Evolutionary conservation across 2,113 vertebrate species (phyloP), one percentile per base, ranked within the genome.

Genomic region (Pterocles orientalis): DNA sequence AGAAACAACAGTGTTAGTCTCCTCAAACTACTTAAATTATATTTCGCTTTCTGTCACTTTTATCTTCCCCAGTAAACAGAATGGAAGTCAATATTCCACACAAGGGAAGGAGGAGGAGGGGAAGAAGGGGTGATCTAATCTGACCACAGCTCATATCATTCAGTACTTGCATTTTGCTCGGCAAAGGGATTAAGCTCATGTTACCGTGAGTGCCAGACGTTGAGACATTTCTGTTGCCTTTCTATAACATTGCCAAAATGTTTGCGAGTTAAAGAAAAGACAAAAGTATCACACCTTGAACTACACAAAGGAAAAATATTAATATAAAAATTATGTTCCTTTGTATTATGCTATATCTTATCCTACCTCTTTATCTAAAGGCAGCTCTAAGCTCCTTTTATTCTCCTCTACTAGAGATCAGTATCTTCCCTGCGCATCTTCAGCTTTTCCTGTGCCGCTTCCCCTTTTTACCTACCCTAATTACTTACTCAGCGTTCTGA

Each of bases 181-280:
- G 79, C 61, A 90, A 88, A 95, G 88, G 18, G 24, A 85, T 94
- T 90, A 88, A 81, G 51, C 50, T 83, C 69, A 81, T 62, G 43
- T 21, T 86, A 25, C 66, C 72, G 26, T 28, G 62, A 76, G 39
- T 21, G 4, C 48, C 87, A 94, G 79, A 80, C 1, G 0, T 2
- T 61, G 75, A 88, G 79, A 85, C 31, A 45, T 34, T 90, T 51
- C 82, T 93, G 34, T 41, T 93, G 48, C 82, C 66, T 60, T 87
- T 91, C 70, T 85, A 2, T 45, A 94, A 81, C 54, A 41, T 86
- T 53, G 50, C 47, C 82, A 92, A 86, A 17, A 41, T 68, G 86
- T 65, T 73, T 66, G 54, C 76, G 85, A 43, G 0, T 65, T 79
- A 83, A 62, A 78, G 47, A 71, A 83, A 57, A 88, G 50, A 94